Conservation (phyloP, 2,113 vertebrate species). For the Sceloporus undulatus region DNA sequence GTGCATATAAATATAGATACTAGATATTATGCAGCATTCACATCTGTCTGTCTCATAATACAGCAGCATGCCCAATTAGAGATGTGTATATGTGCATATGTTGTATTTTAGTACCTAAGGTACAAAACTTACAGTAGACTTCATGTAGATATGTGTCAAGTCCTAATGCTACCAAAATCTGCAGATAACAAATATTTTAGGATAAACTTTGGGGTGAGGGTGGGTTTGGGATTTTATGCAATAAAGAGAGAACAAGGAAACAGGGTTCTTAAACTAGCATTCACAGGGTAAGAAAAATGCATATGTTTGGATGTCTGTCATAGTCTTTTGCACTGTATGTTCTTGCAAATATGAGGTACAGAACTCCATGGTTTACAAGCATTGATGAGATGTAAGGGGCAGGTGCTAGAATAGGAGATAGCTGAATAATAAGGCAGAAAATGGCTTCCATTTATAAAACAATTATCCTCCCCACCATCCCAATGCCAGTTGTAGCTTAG, state of each 20-base stretch:
- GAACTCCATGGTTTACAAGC: neutral
- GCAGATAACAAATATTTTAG: conserved; percentile 33
- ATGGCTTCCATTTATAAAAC: neutral
- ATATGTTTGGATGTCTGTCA: neutral
- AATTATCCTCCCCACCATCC: neutral
- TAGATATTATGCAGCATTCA: conserved; percentile 4
- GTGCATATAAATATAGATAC: neutral
- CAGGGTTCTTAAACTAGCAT: conserved; percentile 6
- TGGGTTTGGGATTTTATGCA: conserved; percentile 21
- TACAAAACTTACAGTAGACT: conserved; percentile 32
- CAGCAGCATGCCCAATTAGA: conserved; percentile 24
- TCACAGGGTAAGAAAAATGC: neutral
- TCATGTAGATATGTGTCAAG: neutral
- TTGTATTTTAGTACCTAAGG: conserved; percentile 9
- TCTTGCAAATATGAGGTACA: neutral
- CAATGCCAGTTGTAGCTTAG: neutral
- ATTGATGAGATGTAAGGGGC: neutral
- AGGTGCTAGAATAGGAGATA: neutral
- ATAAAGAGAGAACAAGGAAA: conserved; percentile 8
- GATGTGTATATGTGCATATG: conserved; percentile 4
- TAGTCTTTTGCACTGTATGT: neutral
- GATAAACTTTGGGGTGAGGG: neutral
- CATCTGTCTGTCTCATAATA: conserved; percentile 8
- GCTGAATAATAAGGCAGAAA: neutral
- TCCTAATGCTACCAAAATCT: conserved; percentile 19